A percentile compares a stretch with the other conserved stretches of the same genome.
Conservation (phyloP, 1,140 invertebrate genomes). For the Meloidogyne chitwoodi region DNA sequence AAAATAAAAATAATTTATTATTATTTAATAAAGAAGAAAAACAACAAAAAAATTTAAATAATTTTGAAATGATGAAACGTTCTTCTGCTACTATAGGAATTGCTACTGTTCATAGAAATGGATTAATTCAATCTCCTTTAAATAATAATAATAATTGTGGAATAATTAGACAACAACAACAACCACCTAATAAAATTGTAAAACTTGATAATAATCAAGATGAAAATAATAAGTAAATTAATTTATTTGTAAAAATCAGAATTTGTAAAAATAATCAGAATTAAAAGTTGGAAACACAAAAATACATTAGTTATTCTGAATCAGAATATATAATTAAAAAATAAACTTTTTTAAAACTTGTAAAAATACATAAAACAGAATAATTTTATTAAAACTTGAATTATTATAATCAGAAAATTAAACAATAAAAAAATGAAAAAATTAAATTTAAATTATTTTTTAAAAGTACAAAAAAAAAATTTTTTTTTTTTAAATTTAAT, state of each 20-base stretch:
- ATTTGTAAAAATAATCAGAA: too few relatives aligned
- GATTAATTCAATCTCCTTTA: slow-evolving; percentile 9
- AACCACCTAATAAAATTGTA: neutral
- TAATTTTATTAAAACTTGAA: too few relatives aligned
- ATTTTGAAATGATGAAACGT: neutral
- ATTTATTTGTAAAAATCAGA: neutral
- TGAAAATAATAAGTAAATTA: neutral
- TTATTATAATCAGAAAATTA: too few relatives aligned
- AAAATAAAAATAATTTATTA: too few relatives aligned
- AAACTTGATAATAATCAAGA: slow-evolving; percentile 2
- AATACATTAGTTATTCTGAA: too few relatives aligned
- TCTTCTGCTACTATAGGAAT: slow-evolving; percentile 14
- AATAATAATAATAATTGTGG: neutral
- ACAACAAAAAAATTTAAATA: neutral
- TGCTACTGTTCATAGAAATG: neutral
- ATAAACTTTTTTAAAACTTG: too few relatives aligned
- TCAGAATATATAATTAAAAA: too few relatives aligned
- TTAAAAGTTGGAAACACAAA: too few relatives aligned
- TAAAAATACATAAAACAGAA: too few relatives aligned
- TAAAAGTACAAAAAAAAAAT: neutral
- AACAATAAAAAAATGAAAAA: too few relatives aligned
- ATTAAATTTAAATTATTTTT: neutral
- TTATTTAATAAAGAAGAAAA: too few relatives aligned
- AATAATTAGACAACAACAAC: neutral
- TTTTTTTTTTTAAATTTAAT: neutral